A percentile compares a stretch with the other conserved stretches of the same genome.
These are phyloP conservation scores for Akabosia matsudoensis DNA, from an alignment of 1,140 invertebrate genomes.

Conservation along the genomic window DNA sequence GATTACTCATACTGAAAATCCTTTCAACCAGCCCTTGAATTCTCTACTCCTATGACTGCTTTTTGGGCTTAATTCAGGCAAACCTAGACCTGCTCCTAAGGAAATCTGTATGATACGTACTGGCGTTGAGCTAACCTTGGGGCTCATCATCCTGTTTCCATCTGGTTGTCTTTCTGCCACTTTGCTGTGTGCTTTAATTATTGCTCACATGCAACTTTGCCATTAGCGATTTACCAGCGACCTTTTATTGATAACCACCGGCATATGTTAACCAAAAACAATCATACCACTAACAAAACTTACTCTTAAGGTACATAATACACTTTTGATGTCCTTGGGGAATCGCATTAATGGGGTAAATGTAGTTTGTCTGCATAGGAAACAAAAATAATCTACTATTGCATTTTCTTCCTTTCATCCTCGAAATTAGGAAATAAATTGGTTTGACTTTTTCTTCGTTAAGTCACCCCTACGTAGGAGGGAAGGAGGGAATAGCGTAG, in stretches of 20 bases:
- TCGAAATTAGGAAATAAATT: neutral
- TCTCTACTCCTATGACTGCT: neutral
- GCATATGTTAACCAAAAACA: too few relatives aligned
- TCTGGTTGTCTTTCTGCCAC: neutral
- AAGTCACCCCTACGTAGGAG: neutral
- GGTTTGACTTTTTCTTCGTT: neutral
- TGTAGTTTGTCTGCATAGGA: too few relatives aligned
- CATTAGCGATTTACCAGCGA: neutral
- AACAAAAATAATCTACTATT: too few relatives aligned
- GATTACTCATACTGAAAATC: too few relatives aligned
- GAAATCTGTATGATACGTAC: too few relatives aligned
- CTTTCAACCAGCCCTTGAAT: neutral
- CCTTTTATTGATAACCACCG: too few relatives aligned
- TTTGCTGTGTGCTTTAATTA: slow-evolving; percentile 4
- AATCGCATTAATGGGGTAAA: too few relatives aligned
- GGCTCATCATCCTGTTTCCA: neutral
- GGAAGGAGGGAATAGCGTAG: too few relatives aligned
- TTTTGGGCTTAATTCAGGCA: neutral
- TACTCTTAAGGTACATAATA: neutral
- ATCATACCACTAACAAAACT: too few relatives aligned
- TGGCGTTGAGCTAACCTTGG: neutral
- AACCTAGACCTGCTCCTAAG: neutral
- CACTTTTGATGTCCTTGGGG: neutral
- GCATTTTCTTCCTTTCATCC: neutral
- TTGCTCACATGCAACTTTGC: neutral